Evolutionary conservation across 2,113 vertebrate genomes (phyloP).

Genomic region (Equus quagga): DNA sequence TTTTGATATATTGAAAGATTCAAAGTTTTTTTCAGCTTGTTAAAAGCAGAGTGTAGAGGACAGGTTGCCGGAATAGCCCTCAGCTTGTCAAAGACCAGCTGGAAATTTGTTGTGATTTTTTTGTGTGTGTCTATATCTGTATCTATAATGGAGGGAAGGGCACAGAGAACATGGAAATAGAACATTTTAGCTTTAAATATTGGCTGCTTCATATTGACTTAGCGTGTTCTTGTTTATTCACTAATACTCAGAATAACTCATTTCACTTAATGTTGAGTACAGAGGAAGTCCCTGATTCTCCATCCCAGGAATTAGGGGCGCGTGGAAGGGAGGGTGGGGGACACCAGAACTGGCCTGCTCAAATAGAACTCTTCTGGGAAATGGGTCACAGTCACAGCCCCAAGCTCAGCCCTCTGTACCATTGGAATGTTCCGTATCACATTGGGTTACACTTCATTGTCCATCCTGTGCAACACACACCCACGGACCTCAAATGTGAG

Average conservation of each 20-base stretch:
- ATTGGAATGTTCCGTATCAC: too few species aligned
- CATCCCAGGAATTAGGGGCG: neutral
- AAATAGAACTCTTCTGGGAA: neutral
- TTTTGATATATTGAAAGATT: neutral
- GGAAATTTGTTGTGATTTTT: constrained; percentile 20
- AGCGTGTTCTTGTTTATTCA: neutral
- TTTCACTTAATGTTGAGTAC: neutral
- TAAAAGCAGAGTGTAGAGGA: neutral
- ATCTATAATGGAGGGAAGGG: neutral
- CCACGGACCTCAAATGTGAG: neutral
- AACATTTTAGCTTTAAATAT: neutral
- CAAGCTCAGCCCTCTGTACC: neutral
- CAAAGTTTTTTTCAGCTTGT: neutral
- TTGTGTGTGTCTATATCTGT: neutral
- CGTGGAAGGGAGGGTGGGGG: neutral
- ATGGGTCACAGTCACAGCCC: neutral
- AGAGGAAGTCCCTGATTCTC: neutral
- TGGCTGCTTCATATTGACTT: neutral
- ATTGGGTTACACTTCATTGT: neutral
- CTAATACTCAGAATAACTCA: neutral
- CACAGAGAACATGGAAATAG: neutral
- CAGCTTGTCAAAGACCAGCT: neutral
- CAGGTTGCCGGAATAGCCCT: neutral
- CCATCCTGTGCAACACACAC: neutral
- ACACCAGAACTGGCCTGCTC: neutral